Evolutionary conservation across 37 sponge, comb jelly and placozoan genomes (phyloP), one percentile per base, ranked within the genome.

Genomic region (Haliclona indistincta): DNA sequence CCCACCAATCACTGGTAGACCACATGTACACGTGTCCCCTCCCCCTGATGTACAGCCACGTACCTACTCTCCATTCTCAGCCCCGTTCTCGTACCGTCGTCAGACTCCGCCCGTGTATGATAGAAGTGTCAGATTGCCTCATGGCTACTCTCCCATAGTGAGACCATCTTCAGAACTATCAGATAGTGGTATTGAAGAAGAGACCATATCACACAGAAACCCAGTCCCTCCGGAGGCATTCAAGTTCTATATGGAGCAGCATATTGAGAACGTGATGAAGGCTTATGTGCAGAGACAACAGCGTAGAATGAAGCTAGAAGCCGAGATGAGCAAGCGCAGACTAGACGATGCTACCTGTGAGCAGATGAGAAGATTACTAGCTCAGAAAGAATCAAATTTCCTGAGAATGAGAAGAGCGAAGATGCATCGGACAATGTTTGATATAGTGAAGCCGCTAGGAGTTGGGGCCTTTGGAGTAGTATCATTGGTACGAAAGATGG

Each of bases 401-500:
- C 83, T 97, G 17, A 80, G 98, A 43, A 39, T 97, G 20, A 93
- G 91, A 79, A 71, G 98, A 66, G 92, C 94, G 1, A 90, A 89
- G 63, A 90, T 97, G 81, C 80, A 91, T 67, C 74, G 74, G 25
- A 70, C 75, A n/a, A 64, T 89, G 82, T 97, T 97, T 56, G 73
- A 82, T 30, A 82, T 83, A 20, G 80, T 97, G 26, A 91, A 81
- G n/a, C 84, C 88, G 0, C 68, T 97, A 25, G 98, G 98, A 1
- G 81, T 91, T 40, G 98, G 98, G 6, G 94, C 93, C 1, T 97
- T 97, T 88, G 98, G 93, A 32, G 89, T 88, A 2, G 98, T 97
- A 1, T 76, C 80, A 13, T 89, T 97, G 0, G 98, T 97, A 37
- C 63, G 81, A 38, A 97, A 97, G 75, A 65, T 33, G 1, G 98